Evolutionary conservation across 2,113 vertebrate genomes (phyloP).

Genomic region (Coptodon bakossiorum): DNA sequence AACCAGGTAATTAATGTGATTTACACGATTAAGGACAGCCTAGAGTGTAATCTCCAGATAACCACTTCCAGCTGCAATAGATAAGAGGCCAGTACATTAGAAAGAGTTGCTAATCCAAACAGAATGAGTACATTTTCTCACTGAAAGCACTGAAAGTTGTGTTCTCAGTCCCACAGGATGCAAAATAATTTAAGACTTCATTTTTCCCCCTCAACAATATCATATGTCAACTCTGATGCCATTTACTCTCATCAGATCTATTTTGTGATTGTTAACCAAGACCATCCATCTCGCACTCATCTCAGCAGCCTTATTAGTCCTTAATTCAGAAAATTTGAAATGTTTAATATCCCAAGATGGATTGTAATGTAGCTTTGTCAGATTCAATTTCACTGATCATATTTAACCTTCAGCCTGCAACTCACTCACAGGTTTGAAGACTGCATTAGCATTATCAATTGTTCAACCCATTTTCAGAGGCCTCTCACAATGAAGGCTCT

Average conservation of each 20-base stretch:
- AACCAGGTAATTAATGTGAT: slow-evolving; percentile 33
- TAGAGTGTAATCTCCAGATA: slow-evolving; percentile 3
- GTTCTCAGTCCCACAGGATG: background rate
- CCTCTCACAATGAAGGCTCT: background rate
- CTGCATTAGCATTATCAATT: slow-evolving; percentile 56
- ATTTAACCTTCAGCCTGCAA: slow-evolving; percentile 69
- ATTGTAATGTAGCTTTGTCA: slow-evolving; percentile 78
- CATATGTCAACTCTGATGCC: slow-evolving; percentile 53
- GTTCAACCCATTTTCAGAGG: slow-evolving; percentile 32
- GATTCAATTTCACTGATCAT: slow-evolving; percentile 72
- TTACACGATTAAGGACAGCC: slow-evolving; percentile 4
- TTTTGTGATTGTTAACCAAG: slow-evolving; percentile 61
- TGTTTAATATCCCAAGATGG: slow-evolving; percentile 80
- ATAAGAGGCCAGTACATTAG: background rate
- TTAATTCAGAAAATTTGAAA: slow-evolving; percentile 77
- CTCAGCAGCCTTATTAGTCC: slow-evolving; percentile 73
- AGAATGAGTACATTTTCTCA: background rate
- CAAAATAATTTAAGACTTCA: slow-evolving; percentile 41
- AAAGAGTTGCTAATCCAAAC: background rate
- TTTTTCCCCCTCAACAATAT: slow-evolving; percentile 42
- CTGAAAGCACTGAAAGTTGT: background rate
- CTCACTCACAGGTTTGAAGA: slow-evolving; percentile 60
- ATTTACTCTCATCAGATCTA: slow-evolving; percentile 50
- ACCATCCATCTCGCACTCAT: slow-evolving; percentile 73
- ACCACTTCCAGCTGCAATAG: background rate